Evolutionary conservation across 2,888 invertebrate genomes (phyloP).

Genomic region (Mimumesa dahlbomi): DNA sequence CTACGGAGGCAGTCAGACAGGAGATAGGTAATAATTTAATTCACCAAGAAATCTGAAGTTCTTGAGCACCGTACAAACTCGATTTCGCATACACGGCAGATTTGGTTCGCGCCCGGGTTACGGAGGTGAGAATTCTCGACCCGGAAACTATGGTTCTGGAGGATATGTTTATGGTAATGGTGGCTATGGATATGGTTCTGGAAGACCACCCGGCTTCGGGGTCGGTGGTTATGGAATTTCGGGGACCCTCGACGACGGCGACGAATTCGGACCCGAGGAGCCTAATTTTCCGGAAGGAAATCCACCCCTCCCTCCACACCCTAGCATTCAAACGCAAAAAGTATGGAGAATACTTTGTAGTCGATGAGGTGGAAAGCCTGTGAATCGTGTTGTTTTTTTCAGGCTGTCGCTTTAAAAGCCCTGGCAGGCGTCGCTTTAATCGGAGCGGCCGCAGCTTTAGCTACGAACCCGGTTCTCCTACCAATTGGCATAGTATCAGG

Average conservation of each 20-base stretch:
- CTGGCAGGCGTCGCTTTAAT: constrained; percentile 89
- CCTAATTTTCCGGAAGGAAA: constrained; percentile 52
- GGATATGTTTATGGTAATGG: constrained; percentile 50
- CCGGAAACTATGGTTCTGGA: constrained; percentile 50
- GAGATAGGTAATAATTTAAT: constrained; percentile 58
- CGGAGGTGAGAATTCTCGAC: constrained; percentile 46
- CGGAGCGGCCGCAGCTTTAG: constrained; percentile 90
- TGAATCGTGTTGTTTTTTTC: neutral
- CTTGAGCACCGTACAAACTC: neutral
- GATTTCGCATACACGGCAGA: constrained; percentile 35
- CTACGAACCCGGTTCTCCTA: constrained; percentile 88
- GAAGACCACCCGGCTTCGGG: constrained; percentile 45
- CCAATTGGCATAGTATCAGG: constrained; percentile 89
- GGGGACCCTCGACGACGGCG: constrained; percentile 64
- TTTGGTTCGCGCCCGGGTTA: constrained; percentile 62
- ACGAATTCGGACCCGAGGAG: constrained; percentile 61
- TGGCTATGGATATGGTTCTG: constrained; percentile 49
- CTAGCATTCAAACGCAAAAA: constrained; percentile 73
- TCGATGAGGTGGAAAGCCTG: neutral
- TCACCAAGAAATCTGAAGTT: neutral
- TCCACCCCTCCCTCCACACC: constrained; percentile 35
- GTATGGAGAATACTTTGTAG: constrained; percentile 33
- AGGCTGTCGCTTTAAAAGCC: constrained; percentile 85
- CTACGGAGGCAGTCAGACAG: constrained; percentile 48
- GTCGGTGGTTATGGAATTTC: constrained; percentile 62